Evolutionary conservation across 2,888 invertebrate genomes (phyloP), one percentile per base, ranked within the genome.

Genomic region (Tupiocoris notatus): DNA sequence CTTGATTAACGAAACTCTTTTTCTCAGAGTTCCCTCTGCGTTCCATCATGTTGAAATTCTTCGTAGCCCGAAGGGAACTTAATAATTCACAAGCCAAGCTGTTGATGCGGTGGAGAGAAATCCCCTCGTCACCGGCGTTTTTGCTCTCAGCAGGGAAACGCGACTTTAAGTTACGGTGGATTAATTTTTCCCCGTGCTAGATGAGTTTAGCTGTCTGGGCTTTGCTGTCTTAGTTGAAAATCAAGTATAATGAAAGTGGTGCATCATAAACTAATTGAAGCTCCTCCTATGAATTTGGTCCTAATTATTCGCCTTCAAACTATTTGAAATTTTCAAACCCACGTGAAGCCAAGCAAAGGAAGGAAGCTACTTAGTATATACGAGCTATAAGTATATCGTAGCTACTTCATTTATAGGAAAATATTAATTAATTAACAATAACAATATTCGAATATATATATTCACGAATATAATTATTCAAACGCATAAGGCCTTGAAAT

Each of bases 271-370:
- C n/a, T n/a, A n/a, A n/a, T n/a, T n/a, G 39, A 39, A 39, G 39
- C 6, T 3, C 12, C 39, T 39, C 12, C 39, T 7, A 39, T 39
- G 39, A 39, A 39, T 39, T 39, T n/a, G n/a, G n/a, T n/a, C n/a
- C n/a, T n/a, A n/a, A n/a, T n/a, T n/a, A n/a, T n/a, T n/a, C n/a
- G n/a, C n/a, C n/a, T n/a, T n/a, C n/a, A n/a, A n/a, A n/a, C n/a
- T n/a, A n/a, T n/a, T n/a, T n/a, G n/a, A n/a, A n/a, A 63, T 63
- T 63, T 63, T 63, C 63, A 63, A 63, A 25, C 23, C 63, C 25
- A 24, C 25, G 23, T 63, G 23, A 63, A 63, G 23, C 9, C n/a
- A 23, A 25, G 23, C 63, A 25, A 63, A 63, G 63, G 63, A 63
- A 23, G 63, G 12, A 63, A 23, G 63, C 63, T 25, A 63, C 63